Evolutionary conservation across 1,140 invertebrate genomes (phyloP), one percentile per base, ranked within the genome.

Genomic region (Anadara kagoshimensis): DNA sequence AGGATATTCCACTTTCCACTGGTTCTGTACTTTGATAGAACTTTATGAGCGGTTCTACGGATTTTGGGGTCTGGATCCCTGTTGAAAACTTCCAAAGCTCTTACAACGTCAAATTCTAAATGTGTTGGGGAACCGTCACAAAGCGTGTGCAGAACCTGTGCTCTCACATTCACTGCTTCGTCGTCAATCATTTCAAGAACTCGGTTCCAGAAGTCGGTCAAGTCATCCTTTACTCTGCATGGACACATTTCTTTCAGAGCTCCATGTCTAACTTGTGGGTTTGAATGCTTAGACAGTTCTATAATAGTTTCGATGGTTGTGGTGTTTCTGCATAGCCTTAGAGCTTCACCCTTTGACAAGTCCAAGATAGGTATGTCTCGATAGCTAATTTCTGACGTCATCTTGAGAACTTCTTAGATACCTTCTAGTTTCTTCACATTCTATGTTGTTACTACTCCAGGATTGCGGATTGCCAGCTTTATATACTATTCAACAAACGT

Each of bases 1-100:
- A 88, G 72, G 56, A 88, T 80, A 61, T 88, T 88, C 87, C 87
- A 88, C 69, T 87, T 86, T 24, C 87, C 86, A 44, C 81, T 86
- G 20, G 75, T 81, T 64, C 78, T 73, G 74, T 88, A 88, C 14
- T 79, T 58, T 16, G 83, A 79, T 3, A 88, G 63, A 16, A 78
- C 85, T 68, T 85, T 85, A 61, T 88, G 86, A 14, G 86, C 86
- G 69, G 78, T 83, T 44, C 87, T 68, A 41, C 87, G 73, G 36
- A 88, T 84, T n/a, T 84, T 80, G 0, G 78, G 51, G 73, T 85
- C 80, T 16, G 73, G 51, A 67, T 88, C 87, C 29, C 76, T 78
- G 78, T 88, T 88, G 72, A 86, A 88, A 12, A 73, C 57, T 53
- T 87, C 84, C 49, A 88, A 58, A 5, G 82, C 84, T 47, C 86